phyloP scores from a whole-genome alignment of 2,113 vertebrate species.

The Crotalus helleri region DNA sequence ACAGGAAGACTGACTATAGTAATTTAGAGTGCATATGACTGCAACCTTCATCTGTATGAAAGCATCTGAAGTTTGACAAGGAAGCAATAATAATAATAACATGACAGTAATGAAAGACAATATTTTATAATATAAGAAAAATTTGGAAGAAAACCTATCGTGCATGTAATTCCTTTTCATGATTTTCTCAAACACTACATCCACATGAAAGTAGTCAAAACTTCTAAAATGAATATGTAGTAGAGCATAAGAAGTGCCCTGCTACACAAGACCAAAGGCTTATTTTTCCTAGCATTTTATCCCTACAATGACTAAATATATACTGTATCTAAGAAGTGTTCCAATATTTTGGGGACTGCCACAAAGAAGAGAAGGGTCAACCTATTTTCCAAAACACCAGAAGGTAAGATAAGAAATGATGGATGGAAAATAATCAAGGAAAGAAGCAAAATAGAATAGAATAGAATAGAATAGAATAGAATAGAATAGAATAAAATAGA shows the following conservation, averaged over 20 bases:
- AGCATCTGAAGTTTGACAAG: background rate
- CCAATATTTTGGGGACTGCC: background rate
- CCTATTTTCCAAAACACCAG: background rate
- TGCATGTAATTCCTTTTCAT: background rate
- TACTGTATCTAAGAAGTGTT: background rate
- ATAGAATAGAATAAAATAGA: no score
- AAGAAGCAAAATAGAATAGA: background rate
- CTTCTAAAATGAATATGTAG: background rate
- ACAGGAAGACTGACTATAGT: background rate
- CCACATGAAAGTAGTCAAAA: background rate
- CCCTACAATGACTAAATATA: background rate
- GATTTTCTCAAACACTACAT: background rate
- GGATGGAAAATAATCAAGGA: background rate
- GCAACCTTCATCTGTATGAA: background rate
- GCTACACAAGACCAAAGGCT: background rate
- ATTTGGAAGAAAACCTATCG: background rate
- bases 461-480: no score
- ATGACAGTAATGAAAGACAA: background rate
- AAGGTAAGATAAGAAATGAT: background rate
- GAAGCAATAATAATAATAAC: slow-evolving; percentile 14
- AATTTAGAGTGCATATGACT: background rate
- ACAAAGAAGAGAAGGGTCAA: background rate
- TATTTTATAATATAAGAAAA: background rate
- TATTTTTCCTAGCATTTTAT: background rate
- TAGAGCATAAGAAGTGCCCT: background rate